Percentiles rank a stretch among this genome's conserved stretches.
phyloP scores from a whole-genome alignment of 2,888 invertebrate genomes.

The Netelia virgata region DNA sequence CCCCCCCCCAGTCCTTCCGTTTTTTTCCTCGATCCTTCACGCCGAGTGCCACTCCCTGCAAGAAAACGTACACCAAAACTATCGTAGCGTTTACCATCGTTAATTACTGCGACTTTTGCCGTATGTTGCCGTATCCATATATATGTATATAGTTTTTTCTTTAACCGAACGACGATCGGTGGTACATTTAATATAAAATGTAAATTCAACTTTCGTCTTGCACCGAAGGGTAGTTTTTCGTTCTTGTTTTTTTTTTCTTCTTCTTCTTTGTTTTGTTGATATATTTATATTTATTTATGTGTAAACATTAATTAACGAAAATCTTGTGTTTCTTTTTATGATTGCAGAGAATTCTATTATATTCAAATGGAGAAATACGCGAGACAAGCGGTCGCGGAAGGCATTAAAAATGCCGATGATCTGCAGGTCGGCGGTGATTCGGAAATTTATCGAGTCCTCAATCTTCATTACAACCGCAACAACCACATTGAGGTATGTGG shows the following conservation, averaged over 20 bases:
- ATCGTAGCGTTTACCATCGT: slow-evolving; percentile 32
- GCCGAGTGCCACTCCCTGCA: slow-evolving; percentile 5
- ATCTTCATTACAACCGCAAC: slow-evolving; percentile 99
- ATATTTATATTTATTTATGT: not conserved
- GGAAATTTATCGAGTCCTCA: slow-evolving; percentile 98
- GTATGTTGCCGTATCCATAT: not conserved
- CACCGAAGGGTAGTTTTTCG: not conserved
- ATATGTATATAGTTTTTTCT: not conserved
- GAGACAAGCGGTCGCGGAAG: slow-evolving; percentile 98
- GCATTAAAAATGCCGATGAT: slow-evolving; percentile 96
- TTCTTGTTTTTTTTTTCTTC: slow-evolving; percentile 17
- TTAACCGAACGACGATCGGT: slow-evolving; percentile 3
- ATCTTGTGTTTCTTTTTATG: slow-evolving; percentile 46
- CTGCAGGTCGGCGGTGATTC: slow-evolving; percentile 97
- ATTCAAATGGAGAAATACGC: slow-evolving; percentile 99
- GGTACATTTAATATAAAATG: not conserved
- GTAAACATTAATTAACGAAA: slow-evolving; percentile 16
- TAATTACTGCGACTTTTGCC: slow-evolving; percentile 58
- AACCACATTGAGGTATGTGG: slow-evolving; percentile 96
- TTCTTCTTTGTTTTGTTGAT: slow-evolving; percentile 24
- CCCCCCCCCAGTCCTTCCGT: not conserved
- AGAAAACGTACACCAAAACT: not conserved
- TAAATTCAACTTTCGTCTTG: not conserved
- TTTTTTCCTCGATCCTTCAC: not conserved
- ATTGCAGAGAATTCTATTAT: slow-evolving; percentile 99